Evolutionary conservation across 1,140 invertebrate genomes (phyloP).

Genomic region (Bombyx mandarina): DNA sequence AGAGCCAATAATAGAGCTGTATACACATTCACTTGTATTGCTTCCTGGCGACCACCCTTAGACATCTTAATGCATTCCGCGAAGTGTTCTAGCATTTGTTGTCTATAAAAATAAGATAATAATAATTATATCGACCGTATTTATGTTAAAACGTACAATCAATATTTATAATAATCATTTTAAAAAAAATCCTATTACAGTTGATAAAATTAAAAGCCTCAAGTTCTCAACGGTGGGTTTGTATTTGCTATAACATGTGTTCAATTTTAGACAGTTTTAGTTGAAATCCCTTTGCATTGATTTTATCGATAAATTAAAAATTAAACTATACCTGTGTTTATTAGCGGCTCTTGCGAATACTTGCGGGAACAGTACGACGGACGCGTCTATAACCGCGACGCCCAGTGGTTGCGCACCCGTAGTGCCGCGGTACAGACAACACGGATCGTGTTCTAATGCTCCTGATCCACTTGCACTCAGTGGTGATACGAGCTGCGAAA

Average conservation of each 20-base stretch:
- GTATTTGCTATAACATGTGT: neutral
- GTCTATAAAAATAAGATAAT: conserved; percentile 51
- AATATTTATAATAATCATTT: too few species aligned
- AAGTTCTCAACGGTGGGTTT: too few species aligned
- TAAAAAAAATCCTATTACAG: too few species aligned
- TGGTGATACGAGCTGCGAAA: conserved; percentile 39
- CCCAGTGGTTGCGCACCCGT: conserved; percentile 91
- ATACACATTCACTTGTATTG: conserved; percentile 97
- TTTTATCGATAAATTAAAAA: neutral
- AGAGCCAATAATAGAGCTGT: conserved; percentile 92
- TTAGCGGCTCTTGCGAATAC: conserved; percentile 95
- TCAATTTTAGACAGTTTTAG: neutral
- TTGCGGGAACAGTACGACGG: conserved; percentile 92
- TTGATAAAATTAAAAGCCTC: too few species aligned
- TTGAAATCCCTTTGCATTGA: neutral
- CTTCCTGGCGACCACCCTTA: conserved; percentile 92
- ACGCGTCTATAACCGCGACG: conserved; percentile 97
- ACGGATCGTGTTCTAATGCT: conserved; percentile 95
- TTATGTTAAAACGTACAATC: too few species aligned
- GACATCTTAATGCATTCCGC: conserved; percentile 94
- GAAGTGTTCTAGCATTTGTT: conserved; percentile 98
- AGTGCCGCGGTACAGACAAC: conserved; percentile 86
- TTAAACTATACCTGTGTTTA: conserved; percentile 79
- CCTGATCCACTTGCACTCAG: conserved; percentile 89
- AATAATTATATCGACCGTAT: neutral